These are phyloP conservation scores for Trididemnum miniatum DNA, from an alignment of 23 tunicate genomes.

Conservation along the genomic window DNA sequence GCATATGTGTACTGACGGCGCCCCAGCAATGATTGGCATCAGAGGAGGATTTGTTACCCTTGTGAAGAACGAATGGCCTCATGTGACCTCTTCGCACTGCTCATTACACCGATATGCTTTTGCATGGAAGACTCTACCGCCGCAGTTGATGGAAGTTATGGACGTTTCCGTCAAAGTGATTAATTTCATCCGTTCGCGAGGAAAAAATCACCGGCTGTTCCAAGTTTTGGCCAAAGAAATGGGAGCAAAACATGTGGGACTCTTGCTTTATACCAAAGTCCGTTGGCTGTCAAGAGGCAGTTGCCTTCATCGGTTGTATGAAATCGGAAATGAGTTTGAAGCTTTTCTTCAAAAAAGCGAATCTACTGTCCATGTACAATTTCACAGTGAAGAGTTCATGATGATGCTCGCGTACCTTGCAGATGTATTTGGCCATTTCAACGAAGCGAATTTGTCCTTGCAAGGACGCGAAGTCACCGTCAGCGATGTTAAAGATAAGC, in stretches of 20 bases:
- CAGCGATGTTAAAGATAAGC: constrained; percentile 41
- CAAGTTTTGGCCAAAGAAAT: constrained; percentile 23
- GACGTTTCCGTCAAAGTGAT: constrained; percentile 24
- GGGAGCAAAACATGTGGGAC: constrained; percentile 21
- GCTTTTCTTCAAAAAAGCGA: constrained; percentile 19
- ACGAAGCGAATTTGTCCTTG: constrained; percentile 26
- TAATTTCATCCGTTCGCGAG: constrained; percentile 5
- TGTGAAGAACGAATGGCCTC: constrained; percentile 38
- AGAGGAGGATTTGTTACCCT: constrained; percentile 23
- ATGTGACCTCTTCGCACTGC: constrained; percentile 29
- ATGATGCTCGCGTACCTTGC: constrained; percentile 18
- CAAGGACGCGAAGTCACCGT: constrained; percentile 39
- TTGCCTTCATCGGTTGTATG: constrained; percentile 27
- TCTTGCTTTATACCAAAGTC: constrained; percentile 27
- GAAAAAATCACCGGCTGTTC: constrained; percentile 12
- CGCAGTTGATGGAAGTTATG: constrained; percentile 32
- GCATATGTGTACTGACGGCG: constrained; percentile 4
- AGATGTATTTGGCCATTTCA: constrained; percentile 32
- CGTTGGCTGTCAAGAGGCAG: constrained; percentile 27
- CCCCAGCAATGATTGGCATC: constrained; percentile 28
- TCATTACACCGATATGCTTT: constrained; percentile 36
- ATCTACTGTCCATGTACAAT: constrained; percentile 3
- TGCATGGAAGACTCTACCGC: constrained; percentile 10
- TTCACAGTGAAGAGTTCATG: constrained; percentile 5
- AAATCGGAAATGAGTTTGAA: constrained; percentile 22